Evolutionary conservation across 2,797 vertebrate species (phyloP).

Genomic region (Cuculus canorus): DNA sequence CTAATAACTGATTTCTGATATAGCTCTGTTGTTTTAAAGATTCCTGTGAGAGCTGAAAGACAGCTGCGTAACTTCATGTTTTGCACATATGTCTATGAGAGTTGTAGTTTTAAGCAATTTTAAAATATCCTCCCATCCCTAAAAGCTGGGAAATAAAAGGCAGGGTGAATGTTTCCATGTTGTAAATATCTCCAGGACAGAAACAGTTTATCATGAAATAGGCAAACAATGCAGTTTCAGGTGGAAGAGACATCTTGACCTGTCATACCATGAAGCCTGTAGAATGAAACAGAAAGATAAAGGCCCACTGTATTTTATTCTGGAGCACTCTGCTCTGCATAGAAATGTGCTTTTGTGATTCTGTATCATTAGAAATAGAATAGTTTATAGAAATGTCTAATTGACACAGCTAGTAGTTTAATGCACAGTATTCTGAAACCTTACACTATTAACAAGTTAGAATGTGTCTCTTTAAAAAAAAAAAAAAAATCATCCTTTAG

Average conservation of each 20-base stretch:
- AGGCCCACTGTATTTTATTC: background rate
- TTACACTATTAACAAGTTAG: background rate
- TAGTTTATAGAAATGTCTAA: background rate
- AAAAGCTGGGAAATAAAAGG: background rate
- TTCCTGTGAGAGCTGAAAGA: background rate
- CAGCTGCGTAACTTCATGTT: background rate
- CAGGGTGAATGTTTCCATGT: background rate
- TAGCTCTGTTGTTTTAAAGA: background rate
- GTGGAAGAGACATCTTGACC: background rate
- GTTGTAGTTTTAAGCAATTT: background rate
- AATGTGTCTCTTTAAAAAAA: background rate
- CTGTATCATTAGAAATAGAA: background rate
- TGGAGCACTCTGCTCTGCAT: background rate
- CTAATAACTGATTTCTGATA: background rate
- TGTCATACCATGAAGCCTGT: background rate
- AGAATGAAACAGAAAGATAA: background rate
- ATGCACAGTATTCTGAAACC: background rate
- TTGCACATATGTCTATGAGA: background rate
- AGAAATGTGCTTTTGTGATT: background rate
- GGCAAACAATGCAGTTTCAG: background rate
- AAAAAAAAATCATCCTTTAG: background rate
- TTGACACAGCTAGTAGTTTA: background rate
- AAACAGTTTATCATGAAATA: background rate
- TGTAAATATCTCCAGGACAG: background rate
- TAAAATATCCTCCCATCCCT: fast-evolving